These are phyloP conservation scores for Gallinago jamesoni DNA, from an alignment of 2,113 vertebrate genomes.

Conservation along the genomic window DNA sequence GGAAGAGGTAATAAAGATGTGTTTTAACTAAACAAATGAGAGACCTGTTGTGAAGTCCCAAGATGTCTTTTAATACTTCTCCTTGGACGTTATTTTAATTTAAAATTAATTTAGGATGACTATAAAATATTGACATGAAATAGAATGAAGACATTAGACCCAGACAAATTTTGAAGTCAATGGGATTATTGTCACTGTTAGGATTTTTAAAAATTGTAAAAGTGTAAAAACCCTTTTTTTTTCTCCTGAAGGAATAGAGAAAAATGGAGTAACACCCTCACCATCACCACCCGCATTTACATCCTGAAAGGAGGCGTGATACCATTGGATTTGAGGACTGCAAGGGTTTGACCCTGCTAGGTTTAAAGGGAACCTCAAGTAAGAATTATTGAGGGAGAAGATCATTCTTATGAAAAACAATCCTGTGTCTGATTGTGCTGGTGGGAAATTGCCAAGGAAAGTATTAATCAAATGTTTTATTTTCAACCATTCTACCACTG, in stretches of 20 bases:
- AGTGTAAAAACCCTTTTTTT: not conserved
- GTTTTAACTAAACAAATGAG: constrained; percentile 12
- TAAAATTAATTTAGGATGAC: not conserved
- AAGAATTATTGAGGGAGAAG: not conserved
- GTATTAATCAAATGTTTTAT: not conserved
- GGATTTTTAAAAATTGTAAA: not conserved
- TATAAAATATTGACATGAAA: not conserved
- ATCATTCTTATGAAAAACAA: not conserved
- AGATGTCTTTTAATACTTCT: constrained; percentile 11
- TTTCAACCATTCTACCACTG: not conserved
- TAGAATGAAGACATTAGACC: not conserved
- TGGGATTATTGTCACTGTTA: not conserved
- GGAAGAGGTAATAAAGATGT: constrained; percentile 44
- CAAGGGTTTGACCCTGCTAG: not conserved
- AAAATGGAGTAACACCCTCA: not conserved
- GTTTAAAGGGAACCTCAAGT: not conserved
- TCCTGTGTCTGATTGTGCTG: not conserved
- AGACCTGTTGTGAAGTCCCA: constrained; percentile 27
- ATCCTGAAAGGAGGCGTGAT: not conserved
- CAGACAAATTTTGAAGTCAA: not conserved
- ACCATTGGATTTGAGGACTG: not conserved
- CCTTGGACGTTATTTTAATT: not conserved
- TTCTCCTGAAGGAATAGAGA: not conserved
- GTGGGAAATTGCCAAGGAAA: not conserved
- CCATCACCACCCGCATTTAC: not conserved